Evolutionary conservation across 2,888 invertebrate species (phyloP).

Genomic region (Oxycera nigricornis): DNA sequence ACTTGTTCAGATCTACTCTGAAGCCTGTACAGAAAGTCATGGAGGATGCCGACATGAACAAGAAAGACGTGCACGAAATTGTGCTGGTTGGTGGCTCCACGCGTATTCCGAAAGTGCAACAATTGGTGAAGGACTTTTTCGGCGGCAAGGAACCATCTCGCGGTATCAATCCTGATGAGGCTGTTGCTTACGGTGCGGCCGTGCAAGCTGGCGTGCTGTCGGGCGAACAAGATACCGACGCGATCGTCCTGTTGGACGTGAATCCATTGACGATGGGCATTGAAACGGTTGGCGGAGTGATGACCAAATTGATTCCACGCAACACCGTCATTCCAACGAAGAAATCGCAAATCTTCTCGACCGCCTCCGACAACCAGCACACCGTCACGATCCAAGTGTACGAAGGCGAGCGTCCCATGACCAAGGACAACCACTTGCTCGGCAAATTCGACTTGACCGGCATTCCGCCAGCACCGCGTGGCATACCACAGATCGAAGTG

Average conservation of each 20-base stretch:
- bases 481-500: slow-evolving; percentile 93
- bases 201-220: slow-evolving; percentile 98
- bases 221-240: slow-evolving; percentile 95
- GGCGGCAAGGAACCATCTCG: slow-evolving; percentile 97
- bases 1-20: slow-evolving; percentile 87
- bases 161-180: slow-evolving; percentile 99
- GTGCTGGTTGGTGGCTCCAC: slow-evolving; percentile 99
- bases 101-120: slow-evolving; percentile 97
- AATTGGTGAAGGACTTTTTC: slow-evolving; percentile 92
- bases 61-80: slow-evolving; percentile 97
- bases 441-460: slow-evolving; percentile 98
- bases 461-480: slow-evolving; percentile 93
- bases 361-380: slow-evolving; percentile 98
- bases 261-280: slow-evolving; percentile 99
- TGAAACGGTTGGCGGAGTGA: slow-evolving; percentile 99
- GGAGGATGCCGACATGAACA: slow-evolving; percentile 99
- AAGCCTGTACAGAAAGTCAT: slow-evolving; percentile 95
- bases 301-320: slow-evolving; percentile 97
- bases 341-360: slow-evolving; percentile 99
- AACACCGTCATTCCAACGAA: slow-evolving; percentile 99
- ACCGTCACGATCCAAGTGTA: slow-evolving; percentile 98
- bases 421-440: slow-evolving; percentile 97
- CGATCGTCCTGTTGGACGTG: slow-evolving; percentile 95
- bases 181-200: slow-evolving; percentile 98
- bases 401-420: slow-evolving; percentile 99